Evolutionary conservation across 2,888 invertebrate species (phyloP).

Genomic region (Nomada ruficornis): DNA sequence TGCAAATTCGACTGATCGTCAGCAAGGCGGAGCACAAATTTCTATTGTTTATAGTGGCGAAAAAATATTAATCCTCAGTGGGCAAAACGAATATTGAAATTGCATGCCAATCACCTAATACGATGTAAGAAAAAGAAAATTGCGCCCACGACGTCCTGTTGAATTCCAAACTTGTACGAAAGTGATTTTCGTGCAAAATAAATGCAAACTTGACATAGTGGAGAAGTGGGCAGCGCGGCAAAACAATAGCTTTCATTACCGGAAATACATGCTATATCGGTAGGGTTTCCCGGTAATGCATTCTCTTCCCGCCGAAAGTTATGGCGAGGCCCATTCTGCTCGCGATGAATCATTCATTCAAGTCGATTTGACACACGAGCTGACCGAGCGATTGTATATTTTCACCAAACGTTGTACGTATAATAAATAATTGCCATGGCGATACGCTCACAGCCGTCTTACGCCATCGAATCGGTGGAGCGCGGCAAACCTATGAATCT

Average conservation of each 20-base stretch:
- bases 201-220: slow-evolving; percentile 20
- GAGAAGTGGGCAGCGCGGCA: slow-evolving; percentile 24
- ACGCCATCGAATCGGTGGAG: slow-evolving; percentile 21
- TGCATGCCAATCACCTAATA: no score
- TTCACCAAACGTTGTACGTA: not conserved
- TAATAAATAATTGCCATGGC: slow-evolving; percentile 48
- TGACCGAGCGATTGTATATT: slow-evolving; percentile 52
- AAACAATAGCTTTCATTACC: slow-evolving; percentile 55
- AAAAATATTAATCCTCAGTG: not conserved
- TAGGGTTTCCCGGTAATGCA: slow-evolving; percentile 44
- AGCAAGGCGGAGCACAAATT: no score
- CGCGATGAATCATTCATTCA: slow-evolving; percentile 61
- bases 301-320: slow-evolving; percentile 71
- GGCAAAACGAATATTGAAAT: no score
- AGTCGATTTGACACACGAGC: slow-evolving; percentile 37
- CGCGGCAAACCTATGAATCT: slow-evolving; percentile 56
- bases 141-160: no score
- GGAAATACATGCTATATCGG: slow-evolving; percentile 46
- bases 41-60: no score
- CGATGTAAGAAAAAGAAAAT: no score
- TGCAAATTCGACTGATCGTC: not conserved
- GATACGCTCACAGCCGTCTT: slow-evolving; percentile 23
- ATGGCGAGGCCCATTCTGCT: slow-evolving; percentile 22
- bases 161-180: not conserved
- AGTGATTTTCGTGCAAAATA: slow-evolving; percentile 3